Evolutionary conservation across 2,113 vertebrate species (phyloP).

Genomic region (Centropus unirufus): DNA sequence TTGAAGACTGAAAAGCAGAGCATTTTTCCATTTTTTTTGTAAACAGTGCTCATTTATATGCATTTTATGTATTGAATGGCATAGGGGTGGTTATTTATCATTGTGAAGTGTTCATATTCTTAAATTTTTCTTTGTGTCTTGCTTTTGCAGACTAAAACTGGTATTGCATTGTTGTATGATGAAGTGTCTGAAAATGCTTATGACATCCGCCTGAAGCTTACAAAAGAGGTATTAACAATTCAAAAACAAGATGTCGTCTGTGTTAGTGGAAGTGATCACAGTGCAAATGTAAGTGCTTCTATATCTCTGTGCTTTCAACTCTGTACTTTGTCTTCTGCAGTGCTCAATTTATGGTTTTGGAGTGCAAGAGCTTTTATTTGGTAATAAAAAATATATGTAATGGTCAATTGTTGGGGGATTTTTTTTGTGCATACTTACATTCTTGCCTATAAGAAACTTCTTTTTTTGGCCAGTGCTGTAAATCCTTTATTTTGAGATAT

Average conservation of each 20-base stretch:
- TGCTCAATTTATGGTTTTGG: not conserved
- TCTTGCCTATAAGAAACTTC: not conserved
- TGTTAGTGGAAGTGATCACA: constrained; percentile 79
- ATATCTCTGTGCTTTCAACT: constrained; percentile 16
- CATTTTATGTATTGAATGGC: not conserved
- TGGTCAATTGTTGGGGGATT: not conserved
- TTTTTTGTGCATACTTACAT: not conserved
- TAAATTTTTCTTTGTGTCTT: not conserved
- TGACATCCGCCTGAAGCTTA: constrained; percentile 90
- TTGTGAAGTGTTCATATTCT: not conserved
- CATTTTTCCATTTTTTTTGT: not conserved
- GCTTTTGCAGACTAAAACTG: constrained; percentile 86
- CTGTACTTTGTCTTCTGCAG: not conserved
- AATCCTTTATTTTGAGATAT: not conserved
- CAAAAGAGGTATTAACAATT: constrained; percentile 87
- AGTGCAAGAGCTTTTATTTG: not conserved
- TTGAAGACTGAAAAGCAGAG: not conserved
- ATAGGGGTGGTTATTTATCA: not conserved
- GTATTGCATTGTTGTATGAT: constrained; percentile 86
- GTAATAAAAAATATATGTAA: not conserved
- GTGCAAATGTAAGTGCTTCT: constrained; percentile 90
- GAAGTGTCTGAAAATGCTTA: constrained; percentile 85
- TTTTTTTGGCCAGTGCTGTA: not conserved
- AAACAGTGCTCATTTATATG: not conserved
- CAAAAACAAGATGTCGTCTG: constrained; percentile 94